phyloP scores from a whole-genome alignment of 2,888 invertebrate species.

The Vannuccia rotundouncinata region DNA sequence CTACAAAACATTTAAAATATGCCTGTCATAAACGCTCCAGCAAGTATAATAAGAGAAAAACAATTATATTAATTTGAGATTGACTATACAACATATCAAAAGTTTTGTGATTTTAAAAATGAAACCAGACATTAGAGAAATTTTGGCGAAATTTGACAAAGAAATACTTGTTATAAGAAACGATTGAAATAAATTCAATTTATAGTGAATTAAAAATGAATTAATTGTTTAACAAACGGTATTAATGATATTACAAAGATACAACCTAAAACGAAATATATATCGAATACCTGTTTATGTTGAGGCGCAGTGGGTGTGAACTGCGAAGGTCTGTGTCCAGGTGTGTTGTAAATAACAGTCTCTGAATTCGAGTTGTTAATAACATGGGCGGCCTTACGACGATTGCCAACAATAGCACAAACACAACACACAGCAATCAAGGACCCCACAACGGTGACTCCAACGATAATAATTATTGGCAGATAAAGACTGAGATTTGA shows the following conservation, averaged over 20 bases:
- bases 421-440: neutral
- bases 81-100: too few species aligned
- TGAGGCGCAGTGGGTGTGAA: neutral
- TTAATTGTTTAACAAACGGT: neutral
- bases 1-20: too few species aligned
- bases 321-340: neutral
- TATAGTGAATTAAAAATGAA: neutral
- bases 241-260: neutral
- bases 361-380: neutral
- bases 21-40: too few species aligned
- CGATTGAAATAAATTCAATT: neutral
- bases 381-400: neutral
- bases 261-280: neutral
- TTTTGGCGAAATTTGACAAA: neutral
- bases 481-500: neutral
- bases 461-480: neutral
- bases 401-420: neutral
- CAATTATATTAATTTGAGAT: too few species aligned
- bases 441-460: neutral
- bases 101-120: too few species aligned
- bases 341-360: neutral
- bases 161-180: neutral
- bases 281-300: neutral
- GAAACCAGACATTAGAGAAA: too few species aligned
- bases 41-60: too few species aligned